Conservation (phyloP, 2,797 vertebrate species). For the Sarcophilus harrisii region DNA sequence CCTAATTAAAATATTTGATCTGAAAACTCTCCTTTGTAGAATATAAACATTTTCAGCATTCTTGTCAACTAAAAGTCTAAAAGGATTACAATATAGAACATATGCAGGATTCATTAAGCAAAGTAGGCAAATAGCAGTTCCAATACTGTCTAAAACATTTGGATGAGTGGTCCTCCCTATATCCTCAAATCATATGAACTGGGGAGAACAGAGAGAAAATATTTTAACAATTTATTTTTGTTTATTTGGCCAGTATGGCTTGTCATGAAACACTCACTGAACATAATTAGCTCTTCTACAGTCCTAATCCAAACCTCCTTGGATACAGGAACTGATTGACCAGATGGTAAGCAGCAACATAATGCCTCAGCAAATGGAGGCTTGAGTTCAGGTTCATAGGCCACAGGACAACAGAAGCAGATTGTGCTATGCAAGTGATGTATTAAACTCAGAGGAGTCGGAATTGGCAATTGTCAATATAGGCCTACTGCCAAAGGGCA, state of each 20-base stretch:
- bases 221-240: slow-evolving; percentile 82
- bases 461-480: slow-evolving; percentile 48
- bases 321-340: slow-evolving; percentile 65
- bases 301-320: slow-evolving; percentile 73
- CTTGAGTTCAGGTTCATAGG: slow-evolving; percentile 76
- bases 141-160: slow-evolving; percentile 63
- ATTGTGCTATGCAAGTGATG: slow-evolving; percentile 42
- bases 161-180: slow-evolving; percentile 26
- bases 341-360: slow-evolving; percentile 80
- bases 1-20: slow-evolving; percentile 56
- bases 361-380: slow-evolving; percentile 73
- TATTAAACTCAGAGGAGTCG: slow-evolving; percentile 28
- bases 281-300: slow-evolving; percentile 80
- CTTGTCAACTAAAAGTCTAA: slow-evolving; percentile 63
- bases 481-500: slow-evolving; percentile 57
- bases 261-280: slow-evolving; percentile 76
- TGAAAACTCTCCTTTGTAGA: slow-evolving; percentile 54
- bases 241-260: slow-evolving; percentile 81
- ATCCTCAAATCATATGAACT: slow-evolving; percentile 62
- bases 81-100: slow-evolving; percentile 70
- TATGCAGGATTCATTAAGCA: slow-evolving; percentile 58
- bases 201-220: slow-evolving; percentile 74
- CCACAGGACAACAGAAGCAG: slow-evolving; percentile 44
- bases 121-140: slow-evolving; percentile 57
- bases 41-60: slow-evolving; percentile 55